Evolutionary conservation across 2,797 vertebrate species (phyloP).

Genomic region (Anguilla megastoma): DNA sequence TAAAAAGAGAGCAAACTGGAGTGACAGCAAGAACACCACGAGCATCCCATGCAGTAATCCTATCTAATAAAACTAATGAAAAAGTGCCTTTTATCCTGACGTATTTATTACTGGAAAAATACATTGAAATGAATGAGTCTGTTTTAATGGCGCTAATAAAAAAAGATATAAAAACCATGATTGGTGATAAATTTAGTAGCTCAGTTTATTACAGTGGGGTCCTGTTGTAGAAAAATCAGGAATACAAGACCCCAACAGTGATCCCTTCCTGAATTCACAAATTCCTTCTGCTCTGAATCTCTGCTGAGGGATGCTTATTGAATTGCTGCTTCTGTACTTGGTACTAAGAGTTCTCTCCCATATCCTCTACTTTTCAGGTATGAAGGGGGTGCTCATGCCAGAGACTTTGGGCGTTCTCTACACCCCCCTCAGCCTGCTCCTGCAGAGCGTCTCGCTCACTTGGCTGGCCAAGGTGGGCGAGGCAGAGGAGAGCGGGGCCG

Average conservation of each 20-base stretch:
- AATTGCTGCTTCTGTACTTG: neutral
- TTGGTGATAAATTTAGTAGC: neutral
- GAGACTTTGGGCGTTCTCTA: conserved; percentile 69
- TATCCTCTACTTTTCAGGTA: conserved; percentile 52
- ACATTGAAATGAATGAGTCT: neutral
- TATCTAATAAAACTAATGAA: neutral
- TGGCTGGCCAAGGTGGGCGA: conserved; percentile 67
- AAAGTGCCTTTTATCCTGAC: neutral
- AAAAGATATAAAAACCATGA: neutral
- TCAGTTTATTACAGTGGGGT: neutral
- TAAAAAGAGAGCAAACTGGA: no score
- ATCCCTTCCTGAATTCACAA: no score
- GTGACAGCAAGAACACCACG: no score
- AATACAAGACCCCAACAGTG: no score
- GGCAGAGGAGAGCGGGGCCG: conserved; percentile 38
- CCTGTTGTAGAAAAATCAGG: neutral
- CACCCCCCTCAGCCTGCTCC: conserved; percentile 66
- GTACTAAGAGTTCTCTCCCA: neutral
- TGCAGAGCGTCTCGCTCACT: conserved; percentile 65
- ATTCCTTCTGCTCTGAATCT: no score
- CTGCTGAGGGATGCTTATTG: neutral
- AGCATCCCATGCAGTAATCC: no score
- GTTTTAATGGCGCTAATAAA: neutral
- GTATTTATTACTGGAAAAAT: neutral
- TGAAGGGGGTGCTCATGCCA: conserved; percentile 42